These are phyloP conservation scores for Heliconius eleuchia DNA, from an alignment of 1,140 invertebrate species.

Conservation along the genomic window DNA sequence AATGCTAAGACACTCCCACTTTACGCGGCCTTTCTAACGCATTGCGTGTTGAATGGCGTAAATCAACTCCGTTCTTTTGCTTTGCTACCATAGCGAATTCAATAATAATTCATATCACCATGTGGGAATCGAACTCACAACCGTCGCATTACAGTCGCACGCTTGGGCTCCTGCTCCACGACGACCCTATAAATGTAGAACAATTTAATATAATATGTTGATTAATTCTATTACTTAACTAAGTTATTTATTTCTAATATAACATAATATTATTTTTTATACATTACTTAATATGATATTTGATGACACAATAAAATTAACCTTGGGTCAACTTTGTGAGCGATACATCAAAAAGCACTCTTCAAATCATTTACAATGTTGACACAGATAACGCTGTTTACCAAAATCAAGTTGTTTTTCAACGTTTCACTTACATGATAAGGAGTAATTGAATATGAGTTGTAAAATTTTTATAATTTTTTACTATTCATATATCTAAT, in stretches of 20 bases:
- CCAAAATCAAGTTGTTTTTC: conserved; percentile 31
- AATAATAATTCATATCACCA: too few relatives aligned
- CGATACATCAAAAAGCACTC: conserved; percentile 33
- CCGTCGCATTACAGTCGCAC: too few relatives aligned
- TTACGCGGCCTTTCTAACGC: too few relatives aligned
- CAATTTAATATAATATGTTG: not conserved
- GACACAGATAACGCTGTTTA: conserved; percentile 34
- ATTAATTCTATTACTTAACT: not conserved
- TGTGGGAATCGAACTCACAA: too few relatives aligned
- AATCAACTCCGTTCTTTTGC: too few relatives aligned
- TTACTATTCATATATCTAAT: not conserved
- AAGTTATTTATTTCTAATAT: not conserved
- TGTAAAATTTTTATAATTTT: not conserved
- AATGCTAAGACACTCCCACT: too few relatives aligned
- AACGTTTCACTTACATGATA: conserved; percentile 29
- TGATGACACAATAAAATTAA: conserved; percentile 14
- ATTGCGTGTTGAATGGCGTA: too few relatives aligned
- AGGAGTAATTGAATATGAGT: conserved; percentile 13
- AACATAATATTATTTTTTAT: not conserved
- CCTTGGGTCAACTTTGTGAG: conserved; percentile 17
- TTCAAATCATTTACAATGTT: conserved; percentile 35
- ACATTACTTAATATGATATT: not conserved
- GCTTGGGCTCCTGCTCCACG: too few relatives aligned
- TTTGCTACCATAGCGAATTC: too few relatives aligned
- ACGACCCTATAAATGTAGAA: not conserved